A percentile compares a stretch with the other conserved stretches of the same genome.
These are phyloP conservation scores for Fukomys damarensis DNA, from an alignment of 2,113 vertebrate genomes.

Conservation along the genomic window DNA sequence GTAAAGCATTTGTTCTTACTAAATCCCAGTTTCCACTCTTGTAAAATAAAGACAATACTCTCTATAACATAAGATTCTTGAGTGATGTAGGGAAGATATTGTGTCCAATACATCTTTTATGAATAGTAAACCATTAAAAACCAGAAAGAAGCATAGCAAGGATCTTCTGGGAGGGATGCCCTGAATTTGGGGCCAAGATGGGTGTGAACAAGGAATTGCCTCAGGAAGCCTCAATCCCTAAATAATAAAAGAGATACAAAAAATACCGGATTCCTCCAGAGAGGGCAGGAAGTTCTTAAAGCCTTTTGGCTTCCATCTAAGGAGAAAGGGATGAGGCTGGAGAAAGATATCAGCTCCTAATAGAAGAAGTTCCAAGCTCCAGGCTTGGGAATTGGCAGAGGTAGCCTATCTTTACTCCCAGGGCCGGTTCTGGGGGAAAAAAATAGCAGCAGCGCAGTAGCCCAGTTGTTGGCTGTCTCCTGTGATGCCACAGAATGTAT, in stretches of 20 bases:
- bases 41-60: background rate
- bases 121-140: background rate
- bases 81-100: slow-evolving; percentile 32
- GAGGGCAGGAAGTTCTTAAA: background rate
- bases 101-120: background rate
- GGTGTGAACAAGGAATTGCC: background rate
- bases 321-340: background rate
- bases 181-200: background rate
- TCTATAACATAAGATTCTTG: background rate
- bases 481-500: background rate
- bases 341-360: background rate
- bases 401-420: background rate
- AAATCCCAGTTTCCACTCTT: background rate
- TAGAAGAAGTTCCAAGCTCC: background rate
- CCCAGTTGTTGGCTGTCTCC: background rate
- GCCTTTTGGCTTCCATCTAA: background rate
- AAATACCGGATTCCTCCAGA: background rate
- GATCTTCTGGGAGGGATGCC: background rate
- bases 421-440: background rate
- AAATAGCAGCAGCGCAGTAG: background rate
- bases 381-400: background rate
- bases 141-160: background rate
- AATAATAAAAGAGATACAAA: background rate
- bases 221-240: background rate
- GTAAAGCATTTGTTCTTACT: background rate